A percentile compares a stretch with the other conserved stretches of the same genome.
Evolutionary conservation across 1,140 invertebrate genomes (phyloP).

Genomic region (Drosophila bifasciata): DNA sequence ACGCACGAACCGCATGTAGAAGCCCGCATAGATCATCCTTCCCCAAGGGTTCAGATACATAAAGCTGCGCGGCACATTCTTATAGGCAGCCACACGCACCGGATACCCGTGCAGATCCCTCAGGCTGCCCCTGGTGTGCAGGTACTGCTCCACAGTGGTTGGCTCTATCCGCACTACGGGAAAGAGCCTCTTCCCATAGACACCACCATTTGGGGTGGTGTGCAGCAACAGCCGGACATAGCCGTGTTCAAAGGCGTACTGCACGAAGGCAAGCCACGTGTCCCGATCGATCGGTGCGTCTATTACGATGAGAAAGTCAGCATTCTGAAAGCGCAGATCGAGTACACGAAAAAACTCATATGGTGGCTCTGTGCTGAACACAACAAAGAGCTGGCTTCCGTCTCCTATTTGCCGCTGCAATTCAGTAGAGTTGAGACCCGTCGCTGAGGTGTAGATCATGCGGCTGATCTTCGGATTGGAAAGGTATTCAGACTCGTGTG

Average conservation of each 20-base stretch:
- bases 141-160: slow-evolving; percentile 19
- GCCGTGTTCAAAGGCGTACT: slow-evolving; percentile 28
- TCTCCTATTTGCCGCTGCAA: slow-evolving; percentile 16
- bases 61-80: slow-evolving; percentile 44
- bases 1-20: slow-evolving; percentile 50
- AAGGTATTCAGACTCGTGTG: slow-evolving; percentile 12
- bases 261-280: slow-evolving; percentile 37
- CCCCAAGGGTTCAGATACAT: slow-evolving; percentile 40
- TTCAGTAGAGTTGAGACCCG: slow-evolving; percentile 23
- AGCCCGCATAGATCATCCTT: slow-evolving; percentile 30
- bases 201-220: neutral
- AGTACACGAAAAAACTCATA: slow-evolving; percentile 19
- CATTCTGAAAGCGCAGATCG: slow-evolving; percentile 30
- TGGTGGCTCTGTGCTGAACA: slow-evolving; percentile 25
- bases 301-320: slow-evolving; percentile 46
- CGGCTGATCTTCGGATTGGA: slow-evolving; percentile 2
- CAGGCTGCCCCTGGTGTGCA: neutral
- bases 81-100: slow-evolving; percentile 52
- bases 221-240: slow-evolving; percentile 44
- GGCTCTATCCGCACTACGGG: slow-evolving; percentile 6
- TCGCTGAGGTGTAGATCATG: slow-evolving; percentile 19
- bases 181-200: slow-evolving; percentile 53
- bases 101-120: slow-evolving; percentile 32
- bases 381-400: slow-evolving; percentile 36
- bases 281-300: neutral